phyloP scores from a whole-genome alignment of 2,797 vertebrate species.

The Tenualosa thibaudeaui region DNA sequence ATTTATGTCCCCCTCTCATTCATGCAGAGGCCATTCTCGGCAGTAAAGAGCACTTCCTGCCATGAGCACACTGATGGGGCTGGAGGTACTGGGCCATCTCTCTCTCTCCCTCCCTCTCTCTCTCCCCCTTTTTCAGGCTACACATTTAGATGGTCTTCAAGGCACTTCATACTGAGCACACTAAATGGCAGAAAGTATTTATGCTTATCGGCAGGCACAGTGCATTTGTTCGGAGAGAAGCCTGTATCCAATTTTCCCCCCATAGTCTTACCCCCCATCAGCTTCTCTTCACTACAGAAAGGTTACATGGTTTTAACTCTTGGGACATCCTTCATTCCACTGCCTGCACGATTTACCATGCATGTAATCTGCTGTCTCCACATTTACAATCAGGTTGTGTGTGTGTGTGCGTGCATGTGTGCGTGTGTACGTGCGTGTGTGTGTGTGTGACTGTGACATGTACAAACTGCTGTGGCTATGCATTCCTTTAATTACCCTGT shows the following conservation, averaged over 20 bases:
- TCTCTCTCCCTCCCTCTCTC: background rate
- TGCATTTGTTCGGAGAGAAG: background rate
- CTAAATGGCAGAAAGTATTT: conserved; percentile 1
- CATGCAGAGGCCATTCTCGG: conserved; percentile 9
- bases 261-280: background rate
- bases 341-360: background rate
- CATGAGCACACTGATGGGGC: conserved; percentile 11
- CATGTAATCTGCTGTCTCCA: background rate
- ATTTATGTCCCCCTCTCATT: conserved; percentile 18
- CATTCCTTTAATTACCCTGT: conserved; percentile 2
- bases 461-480: background rate
- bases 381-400: background rate
- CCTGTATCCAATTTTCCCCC: conserved; percentile 11
- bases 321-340: background rate
- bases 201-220: background rate
- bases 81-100: background rate
- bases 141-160: background rate
- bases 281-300: background rate
- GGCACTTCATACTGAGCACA: background rate
- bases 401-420: no score
- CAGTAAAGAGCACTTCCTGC: conserved; percentile 23
- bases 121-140: background rate
- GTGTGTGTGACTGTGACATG: background rate
- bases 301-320: background rate
- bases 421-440: no score